phyloP scores from a whole-genome alignment of 2,888 invertebrate genomes.

The Ectobius pallidus region DNA sequence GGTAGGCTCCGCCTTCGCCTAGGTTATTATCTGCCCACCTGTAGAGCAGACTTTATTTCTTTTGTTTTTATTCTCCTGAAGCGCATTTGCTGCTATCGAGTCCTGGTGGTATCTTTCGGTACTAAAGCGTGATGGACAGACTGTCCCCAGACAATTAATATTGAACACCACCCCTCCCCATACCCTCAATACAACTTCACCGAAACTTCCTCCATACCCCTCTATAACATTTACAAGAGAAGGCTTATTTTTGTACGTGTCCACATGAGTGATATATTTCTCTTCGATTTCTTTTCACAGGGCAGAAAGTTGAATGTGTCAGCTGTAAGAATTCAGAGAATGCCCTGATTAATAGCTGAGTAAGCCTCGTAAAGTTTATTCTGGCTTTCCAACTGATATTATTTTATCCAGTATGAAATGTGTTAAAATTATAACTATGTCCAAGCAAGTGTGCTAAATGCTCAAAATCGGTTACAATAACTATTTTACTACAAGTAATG shows the following conservation, averaged over 20 bases:
- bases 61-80: not conserved
- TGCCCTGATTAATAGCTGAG: not conserved
- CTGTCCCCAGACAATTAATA: not conserved
- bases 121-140: constrained; percentile 10
- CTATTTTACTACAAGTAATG: too few species aligned
- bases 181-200: too few species aligned
- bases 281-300: not conserved
- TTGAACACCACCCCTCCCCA: not conserved
- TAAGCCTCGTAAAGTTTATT: not conserved
- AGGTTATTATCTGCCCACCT: constrained; percentile 41
- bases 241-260: not conserved
- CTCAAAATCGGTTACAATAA: too few species aligned
- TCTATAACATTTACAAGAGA: not conserved
- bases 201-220: too few species aligned
- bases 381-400: not conserved
- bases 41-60: constrained; percentile 26
- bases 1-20: constrained; percentile 34
- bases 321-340: not conserved
- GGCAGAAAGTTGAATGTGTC: not conserved
- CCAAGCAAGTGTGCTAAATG: too few species aligned
- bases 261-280: not conserved
- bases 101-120: constrained; percentile 11
- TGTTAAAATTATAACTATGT: not conserved
- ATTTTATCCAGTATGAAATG: not conserved
- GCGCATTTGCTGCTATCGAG: not conserved